Percentiles rank a stretch among this genome's conserved stretches.
phyloP scores from a whole-genome alignment of 1,140 invertebrate species.

The Bombus vancouverensis region DNA sequence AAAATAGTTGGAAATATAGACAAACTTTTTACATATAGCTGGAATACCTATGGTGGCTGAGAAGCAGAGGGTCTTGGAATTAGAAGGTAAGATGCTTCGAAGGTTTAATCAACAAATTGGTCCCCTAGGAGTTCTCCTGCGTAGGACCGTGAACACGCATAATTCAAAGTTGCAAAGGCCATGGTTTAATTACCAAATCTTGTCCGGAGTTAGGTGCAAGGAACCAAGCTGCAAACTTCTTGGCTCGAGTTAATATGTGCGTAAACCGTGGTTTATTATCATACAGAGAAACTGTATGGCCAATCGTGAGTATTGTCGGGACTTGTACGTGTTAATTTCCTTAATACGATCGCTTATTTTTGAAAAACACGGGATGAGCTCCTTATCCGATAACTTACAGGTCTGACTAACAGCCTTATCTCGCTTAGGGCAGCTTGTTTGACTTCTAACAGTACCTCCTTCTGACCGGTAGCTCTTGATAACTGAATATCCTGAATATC shows the following conservation, averaged over 20 bases:
- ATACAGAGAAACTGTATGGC: slow-evolving; percentile 30
- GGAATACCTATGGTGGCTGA: too few relatives aligned
- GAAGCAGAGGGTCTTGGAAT: background rate
- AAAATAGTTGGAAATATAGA: too few relatives aligned
- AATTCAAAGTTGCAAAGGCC: slow-evolving; percentile 79
- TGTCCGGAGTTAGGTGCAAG: slow-evolving; percentile 69
- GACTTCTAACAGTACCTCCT: slow-evolving; percentile 77
- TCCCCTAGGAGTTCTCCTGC: slow-evolving; percentile 70
- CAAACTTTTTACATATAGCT: background rate
- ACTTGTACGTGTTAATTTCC: slow-evolving; percentile 13
- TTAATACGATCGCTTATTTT: slow-evolving; percentile 67
- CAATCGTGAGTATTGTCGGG: background rate
- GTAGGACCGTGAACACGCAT: slow-evolving; percentile 69
- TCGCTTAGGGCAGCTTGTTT: slow-evolving; percentile 77
- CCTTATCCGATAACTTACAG: slow-evolving; percentile 61
- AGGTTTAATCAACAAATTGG: slow-evolving; percentile 78
- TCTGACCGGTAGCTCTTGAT: slow-evolving; percentile 80
- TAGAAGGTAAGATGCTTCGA: slow-evolving; percentile 58
- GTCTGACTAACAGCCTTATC: slow-evolving; percentile 71
- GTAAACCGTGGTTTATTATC: slow-evolving; percentile 55
- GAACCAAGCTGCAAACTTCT: slow-evolving; percentile 66
- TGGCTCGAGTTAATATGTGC: slow-evolving; percentile 44
- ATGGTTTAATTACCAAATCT: slow-evolving; percentile 81
- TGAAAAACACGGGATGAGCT: slow-evolving; percentile 41
- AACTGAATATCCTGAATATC: slow-evolving; percentile 72